Conservation (phyloP, 2,113 vertebrate species). For the Stigmatopora nigra region DNA sequence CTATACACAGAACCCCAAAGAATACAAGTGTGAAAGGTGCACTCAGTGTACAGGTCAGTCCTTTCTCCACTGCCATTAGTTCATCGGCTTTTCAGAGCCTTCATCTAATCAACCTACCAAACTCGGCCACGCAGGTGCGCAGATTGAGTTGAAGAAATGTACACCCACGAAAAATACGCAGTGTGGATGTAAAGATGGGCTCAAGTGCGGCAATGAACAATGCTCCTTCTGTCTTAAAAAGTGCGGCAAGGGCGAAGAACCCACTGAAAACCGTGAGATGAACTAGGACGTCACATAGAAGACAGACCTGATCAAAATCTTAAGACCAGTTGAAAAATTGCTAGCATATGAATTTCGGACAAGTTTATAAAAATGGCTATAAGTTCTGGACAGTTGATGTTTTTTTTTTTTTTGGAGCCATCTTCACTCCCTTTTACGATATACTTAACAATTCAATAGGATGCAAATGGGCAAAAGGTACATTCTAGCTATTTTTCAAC, state of each 20-base stretch:
- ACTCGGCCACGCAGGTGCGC: constrained; percentile 35
- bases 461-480: too few species aligned
- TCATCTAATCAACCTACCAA: background rate
- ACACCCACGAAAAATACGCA: constrained; percentile 39
- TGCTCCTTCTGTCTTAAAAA: constrained; percentile 50
- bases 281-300: background rate
- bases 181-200: constrained; percentile 58
- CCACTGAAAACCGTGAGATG: constrained; percentile 39
- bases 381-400: too few species aligned
- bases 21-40: background rate
- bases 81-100: background rate
- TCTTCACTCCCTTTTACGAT: too few species aligned
- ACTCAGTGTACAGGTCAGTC: constrained; percentile 49
- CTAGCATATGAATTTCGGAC: too few species aligned
- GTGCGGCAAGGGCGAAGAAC: constrained; percentile 58
- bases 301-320: background rate
- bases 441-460: too few species aligned
- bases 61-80: background rate
- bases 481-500: too few species aligned
- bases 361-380: too few species aligned
- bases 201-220: constrained; percentile 29
- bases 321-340: too few species aligned
- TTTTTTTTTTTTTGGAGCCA: too few species aligned
- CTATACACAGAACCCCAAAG: background rate
- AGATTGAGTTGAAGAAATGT: constrained; percentile 26